Evolutionary conservation across 92 coral and sea anemone species (phyloP).

Genomic region (Siderastrea siderea): DNA sequence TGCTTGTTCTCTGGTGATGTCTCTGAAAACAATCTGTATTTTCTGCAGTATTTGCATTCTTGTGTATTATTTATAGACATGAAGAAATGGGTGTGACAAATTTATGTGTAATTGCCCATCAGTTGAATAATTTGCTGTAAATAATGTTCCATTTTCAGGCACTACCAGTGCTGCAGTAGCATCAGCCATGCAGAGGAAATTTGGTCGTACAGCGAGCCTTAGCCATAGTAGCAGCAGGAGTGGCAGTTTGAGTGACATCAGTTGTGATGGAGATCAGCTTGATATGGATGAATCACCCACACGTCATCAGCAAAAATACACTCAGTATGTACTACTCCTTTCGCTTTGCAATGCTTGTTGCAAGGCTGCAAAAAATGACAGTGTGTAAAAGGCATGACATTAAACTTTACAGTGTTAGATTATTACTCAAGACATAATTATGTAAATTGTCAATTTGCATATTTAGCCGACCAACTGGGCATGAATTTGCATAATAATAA

Average conservation of each 20-base stretch:
- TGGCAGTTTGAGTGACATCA: conserved; percentile 92
- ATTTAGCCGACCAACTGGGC: no score
- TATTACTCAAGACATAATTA: no score
- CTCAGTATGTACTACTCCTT: conserved; percentile 19
- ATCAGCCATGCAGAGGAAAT: conserved; percentile 92
- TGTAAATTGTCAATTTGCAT: no score
- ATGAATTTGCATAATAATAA: no score
- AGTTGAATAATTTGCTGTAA: background rate
- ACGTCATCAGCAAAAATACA: conserved; percentile 50
- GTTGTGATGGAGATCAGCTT: conserved; percentile 87
- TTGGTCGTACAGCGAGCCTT: conserved; percentile 86
- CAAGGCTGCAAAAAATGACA: background rate
- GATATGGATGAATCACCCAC: conserved; percentile 82
- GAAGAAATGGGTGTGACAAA: no score
- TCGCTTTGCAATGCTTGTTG: background rate
- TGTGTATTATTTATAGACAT: no score
- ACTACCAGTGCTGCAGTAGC: conserved; percentile 92
- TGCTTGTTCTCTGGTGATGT: no score
- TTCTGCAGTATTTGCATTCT: no score
- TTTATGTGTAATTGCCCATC: no score
- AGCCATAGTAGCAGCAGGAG: conserved; percentile 96
- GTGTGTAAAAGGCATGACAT: background rate
- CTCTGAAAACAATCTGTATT: no score
- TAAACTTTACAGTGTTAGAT: no score
- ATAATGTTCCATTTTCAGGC: conserved; percentile 58